Base-by-base conservation (phyloP, 2,888 invertebrate species). In the Drosophila kanekoi region DNA sequence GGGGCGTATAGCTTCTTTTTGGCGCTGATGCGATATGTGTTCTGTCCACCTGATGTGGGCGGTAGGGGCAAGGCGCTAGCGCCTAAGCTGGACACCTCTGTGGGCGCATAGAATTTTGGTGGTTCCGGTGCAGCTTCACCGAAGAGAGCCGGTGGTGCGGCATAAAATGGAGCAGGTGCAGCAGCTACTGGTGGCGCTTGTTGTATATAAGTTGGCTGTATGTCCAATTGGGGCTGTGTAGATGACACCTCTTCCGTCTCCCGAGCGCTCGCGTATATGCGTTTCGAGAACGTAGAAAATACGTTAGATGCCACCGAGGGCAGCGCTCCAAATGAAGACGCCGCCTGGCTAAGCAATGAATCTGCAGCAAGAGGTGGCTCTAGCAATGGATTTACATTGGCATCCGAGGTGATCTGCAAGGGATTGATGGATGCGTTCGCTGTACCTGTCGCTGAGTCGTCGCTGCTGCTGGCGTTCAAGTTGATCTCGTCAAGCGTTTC, bases 1-100 rank as follows among this genome's bases (percentile, higher is more conserved):
- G 95, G 96, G 0, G 96, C 97, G 91, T 97, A 97, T 4, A 94
- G 93, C 85, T 96, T 95, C 90, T 95, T 95, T 79, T 94, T 94
- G 4, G 95, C 94, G 0, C 95, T 93, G 59, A 96, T 93, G 37
- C 96, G 93, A 91, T 95, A 97, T 41, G 93, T 94, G 77, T 95
- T 92, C 38, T 88, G 90, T 5, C 66, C 85, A 16, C 59, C 53
- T 8, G 69, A 13, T 4, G 72, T 16, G 0, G 76, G 72, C 2
- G 86, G 80, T 9, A 51, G 16, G 1, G 61, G 20, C 13, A 56
- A 4, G 8, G 51, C 28, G 5, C 53, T 51, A 9, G 64, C 11
- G 16, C 68, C 64, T 51, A 80, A 52, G 35, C 69, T 73, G 14
- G 87, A 74, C n/a, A 91, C 56, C 57, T 92, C 91, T 45, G 87